phyloP scores from a whole-genome alignment of 2,797 vertebrate genomes.

The Alauda arvensis region DNA sequence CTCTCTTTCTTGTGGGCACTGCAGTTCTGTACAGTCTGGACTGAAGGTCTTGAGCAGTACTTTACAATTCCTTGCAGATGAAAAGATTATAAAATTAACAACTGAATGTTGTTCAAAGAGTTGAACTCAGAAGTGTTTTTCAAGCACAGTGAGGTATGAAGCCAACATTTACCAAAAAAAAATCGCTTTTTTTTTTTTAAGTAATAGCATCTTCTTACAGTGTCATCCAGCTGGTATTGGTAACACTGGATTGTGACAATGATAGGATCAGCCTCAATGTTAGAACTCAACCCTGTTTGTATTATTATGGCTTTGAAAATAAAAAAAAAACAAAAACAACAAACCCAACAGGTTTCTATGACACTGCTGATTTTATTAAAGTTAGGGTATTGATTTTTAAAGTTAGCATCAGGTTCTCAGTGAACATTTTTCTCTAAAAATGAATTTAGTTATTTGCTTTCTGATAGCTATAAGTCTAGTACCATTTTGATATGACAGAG shows the following conservation, averaged over 20 bases:
- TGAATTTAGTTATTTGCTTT: neutral
- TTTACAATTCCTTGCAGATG: neutral
- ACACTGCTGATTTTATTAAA: neutral
- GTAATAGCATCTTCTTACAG: neutral
- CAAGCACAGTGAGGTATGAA: neutral
- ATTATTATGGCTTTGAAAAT: neutral
- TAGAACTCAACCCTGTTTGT: neutral
- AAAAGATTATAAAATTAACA: neutral
- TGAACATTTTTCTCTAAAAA: neutral
- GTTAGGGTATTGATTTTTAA: neutral
- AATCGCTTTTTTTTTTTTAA: neutral
- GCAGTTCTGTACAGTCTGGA: neutral
- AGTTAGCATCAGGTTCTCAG: neutral
- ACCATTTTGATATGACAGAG: neutral
- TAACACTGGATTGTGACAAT: neutral
- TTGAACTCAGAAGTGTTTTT: neutral
- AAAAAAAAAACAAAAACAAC: neutral
- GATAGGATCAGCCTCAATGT: neutral
- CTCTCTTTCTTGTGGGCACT: neutral
- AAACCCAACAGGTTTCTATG: neutral
- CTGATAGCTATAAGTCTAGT: neutral
- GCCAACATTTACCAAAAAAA: neutral
- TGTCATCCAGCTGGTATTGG: neutral
- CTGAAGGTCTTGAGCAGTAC: neutral
- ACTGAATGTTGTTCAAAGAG: neutral